A percentile compares a stretch with the other conserved stretches of the same genome.
phyloP scores from a whole-genome alignment of 2,113 vertebrate genomes.

The Polyodon spathula region DNA sequence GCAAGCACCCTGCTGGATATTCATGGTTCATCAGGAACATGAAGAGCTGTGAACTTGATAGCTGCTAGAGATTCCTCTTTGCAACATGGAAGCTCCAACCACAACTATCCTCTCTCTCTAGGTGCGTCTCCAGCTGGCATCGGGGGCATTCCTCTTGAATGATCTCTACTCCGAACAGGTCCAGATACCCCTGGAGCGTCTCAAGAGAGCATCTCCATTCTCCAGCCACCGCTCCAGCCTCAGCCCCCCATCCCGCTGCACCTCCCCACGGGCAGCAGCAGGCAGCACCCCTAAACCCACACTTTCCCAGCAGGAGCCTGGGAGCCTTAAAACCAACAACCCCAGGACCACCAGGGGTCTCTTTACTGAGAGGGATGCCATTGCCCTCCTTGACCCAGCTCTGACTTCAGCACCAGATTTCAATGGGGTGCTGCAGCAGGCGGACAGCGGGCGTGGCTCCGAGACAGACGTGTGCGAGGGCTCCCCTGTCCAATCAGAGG shows the following conservation, averaged over 20 bases:
- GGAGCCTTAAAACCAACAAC: slow-evolving; percentile 4
- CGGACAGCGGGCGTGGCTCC: slow-evolving; percentile 79
- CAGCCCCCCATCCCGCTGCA: slow-evolving; percentile 58
- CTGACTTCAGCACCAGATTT: slow-evolving; percentile 37
- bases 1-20: not conserved
- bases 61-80: not conserved
- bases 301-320: slow-evolving; percentile 26
- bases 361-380: slow-evolving; percentile 32
- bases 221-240: slow-evolving; percentile 73
- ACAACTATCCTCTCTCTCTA: slow-evolving; percentile 31
- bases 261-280: slow-evolving; percentile 52
- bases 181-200: slow-evolving; percentile 76
- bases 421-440: slow-evolving; percentile 48
- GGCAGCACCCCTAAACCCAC: slow-evolving; percentile 18
- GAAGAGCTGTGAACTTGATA: not conserved
- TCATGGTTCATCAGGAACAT: not conserved
- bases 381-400: slow-evolving; percentile 28
- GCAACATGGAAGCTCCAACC: not conserved
- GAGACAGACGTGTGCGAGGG: slow-evolving; percentile 72
- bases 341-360: slow-evolving; percentile 21
- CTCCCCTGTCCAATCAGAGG: slow-evolving; percentile 34
- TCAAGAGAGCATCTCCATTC: slow-evolving; percentile 83
- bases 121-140: slow-evolving; percentile 79
- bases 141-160: slow-evolving; percentile 74
- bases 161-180: slow-evolving; percentile 75